Base-by-base conservation (phyloP, 2,113 vertebrate species). In the Mungos mungo region DNA sequence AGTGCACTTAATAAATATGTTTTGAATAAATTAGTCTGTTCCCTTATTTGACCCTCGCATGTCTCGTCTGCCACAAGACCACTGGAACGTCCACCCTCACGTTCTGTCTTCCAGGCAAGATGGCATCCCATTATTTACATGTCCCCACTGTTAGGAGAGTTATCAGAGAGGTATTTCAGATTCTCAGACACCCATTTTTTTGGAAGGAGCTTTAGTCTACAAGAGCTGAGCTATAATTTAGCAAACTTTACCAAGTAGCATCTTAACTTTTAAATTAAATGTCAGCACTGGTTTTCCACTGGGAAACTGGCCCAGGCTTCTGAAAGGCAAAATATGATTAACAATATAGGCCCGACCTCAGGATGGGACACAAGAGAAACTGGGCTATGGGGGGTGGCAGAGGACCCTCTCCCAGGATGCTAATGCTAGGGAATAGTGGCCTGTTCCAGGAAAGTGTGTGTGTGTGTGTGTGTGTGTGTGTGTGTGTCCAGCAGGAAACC, bases 191-290 rank as follows among this genome's bases (percentile, higher is more conserved):
- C 95, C 86, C 4, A 31, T 96, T 54, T 88, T 95, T 97, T 84
- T 93, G 60, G 93, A 97, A 95, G 71, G 93, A 97, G 82, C 90
- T 94, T 98, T 90, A 93, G 95, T 97, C 50, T 3, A 3, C 72
- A 94, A 93, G 57, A 97, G 72, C 77, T 66, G 77, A 98, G 87
- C 92, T 82, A 90, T 31, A 97, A 88, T 72, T 98, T 98, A 97
- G 97, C 86, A 97, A 98, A 98, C 96, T 95, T 96, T 96, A 97
- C 87, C 77, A 96, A 98, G 92, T 33, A 87, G 93, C 96, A 97
- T 96, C 89, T 98, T 98, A 90, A 88, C 97, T 98, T 98, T 98
- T 95, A 98, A 98, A 98, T 98, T 98, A 98, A 98, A 98, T 98
- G 98, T 98, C 98, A 99, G 97, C 91, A 85, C 52, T 76, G 96